phyloP scores from a whole-genome alignment of 2,888 invertebrate genomes.

The Tyria jacobaeae region DNA sequence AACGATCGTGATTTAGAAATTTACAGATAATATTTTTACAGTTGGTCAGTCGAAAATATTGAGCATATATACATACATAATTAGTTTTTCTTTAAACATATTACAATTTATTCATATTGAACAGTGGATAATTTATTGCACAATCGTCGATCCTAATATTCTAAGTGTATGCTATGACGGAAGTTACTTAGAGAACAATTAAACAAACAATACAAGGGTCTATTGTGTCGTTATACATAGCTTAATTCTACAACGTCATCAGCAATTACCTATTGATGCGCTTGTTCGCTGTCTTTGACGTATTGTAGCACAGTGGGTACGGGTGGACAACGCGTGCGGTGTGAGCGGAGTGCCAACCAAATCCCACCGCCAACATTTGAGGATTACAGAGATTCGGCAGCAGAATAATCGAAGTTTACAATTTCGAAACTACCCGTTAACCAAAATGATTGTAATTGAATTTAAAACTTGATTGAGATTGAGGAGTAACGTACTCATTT shows the following conservation, averaged over 20 bases:
- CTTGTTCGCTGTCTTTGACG: constrained; percentile 53
- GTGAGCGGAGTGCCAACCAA: constrained; percentile 7
- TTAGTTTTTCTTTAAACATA: constrained; percentile 50
- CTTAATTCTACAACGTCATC: constrained; percentile 70
- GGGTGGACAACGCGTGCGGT: constrained; percentile 23
- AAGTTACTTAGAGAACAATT: constrained; percentile 62
- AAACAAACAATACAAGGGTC: constrained; percentile 63
- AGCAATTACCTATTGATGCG: constrained; percentile 74
- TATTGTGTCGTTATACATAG: constrained; percentile 69
- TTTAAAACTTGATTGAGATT: background rate
- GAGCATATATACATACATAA: constrained; percentile 72
- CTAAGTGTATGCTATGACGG: constrained; percentile 71
- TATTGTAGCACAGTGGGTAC: constrained; percentile 30
- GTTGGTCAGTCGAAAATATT: constrained; percentile 86
- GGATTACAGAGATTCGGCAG: background rate
- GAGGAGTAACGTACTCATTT: background rate
- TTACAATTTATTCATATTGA: constrained; percentile 69
- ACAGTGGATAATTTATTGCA: constrained; percentile 80
- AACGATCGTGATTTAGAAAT: constrained; percentile 53
- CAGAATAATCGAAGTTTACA: too few relatives aligned
- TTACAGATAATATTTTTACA: constrained; percentile 75
- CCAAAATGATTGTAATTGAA: too few relatives aligned
- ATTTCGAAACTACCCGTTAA: too few relatives aligned
- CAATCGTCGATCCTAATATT: constrained; percentile 73
- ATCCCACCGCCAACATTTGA: background rate